phyloP scores from a whole-genome alignment of 2,113 vertebrate genomes.

The Balaeniceps rex region DNA sequence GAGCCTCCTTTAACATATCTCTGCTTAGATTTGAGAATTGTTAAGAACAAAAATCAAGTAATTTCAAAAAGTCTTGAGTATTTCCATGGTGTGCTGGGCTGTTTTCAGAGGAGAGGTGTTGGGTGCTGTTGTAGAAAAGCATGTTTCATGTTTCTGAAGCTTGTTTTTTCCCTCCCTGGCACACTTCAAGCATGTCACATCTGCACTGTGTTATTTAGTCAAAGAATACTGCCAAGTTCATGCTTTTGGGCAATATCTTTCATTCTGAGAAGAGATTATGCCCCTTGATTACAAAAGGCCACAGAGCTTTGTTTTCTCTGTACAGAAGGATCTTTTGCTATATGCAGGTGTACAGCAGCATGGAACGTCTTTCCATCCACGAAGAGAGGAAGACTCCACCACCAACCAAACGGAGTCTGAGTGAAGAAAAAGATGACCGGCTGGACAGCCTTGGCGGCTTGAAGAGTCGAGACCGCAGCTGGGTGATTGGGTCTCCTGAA shows the following conservation, averaged over 20 bases:
- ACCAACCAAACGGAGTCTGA: constrained; percentile 92
- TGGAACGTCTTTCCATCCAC: constrained; percentile 92
- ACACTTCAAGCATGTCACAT: background rate
- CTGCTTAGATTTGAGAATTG: background rate
- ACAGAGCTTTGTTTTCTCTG: background rate
- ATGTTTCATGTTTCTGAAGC: background rate
- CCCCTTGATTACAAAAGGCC: background rate
- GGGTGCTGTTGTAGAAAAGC: background rate
- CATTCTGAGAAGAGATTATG: background rate
- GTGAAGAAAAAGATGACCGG: constrained; percentile 90
- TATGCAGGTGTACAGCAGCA: constrained; percentile 92
- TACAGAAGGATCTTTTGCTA: background rate
- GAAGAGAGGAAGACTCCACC: constrained; percentile 89
- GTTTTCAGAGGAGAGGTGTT: background rate
- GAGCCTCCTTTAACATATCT: background rate
- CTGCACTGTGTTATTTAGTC: background rate
- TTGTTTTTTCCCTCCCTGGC: background rate
- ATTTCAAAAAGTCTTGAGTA: background rate
- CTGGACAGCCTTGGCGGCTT: constrained; percentile 82
- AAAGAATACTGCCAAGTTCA: background rate
- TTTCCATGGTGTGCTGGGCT: background rate
- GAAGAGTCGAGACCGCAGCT: constrained; percentile 86
- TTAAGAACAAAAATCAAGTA: background rate
- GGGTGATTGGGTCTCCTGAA: constrained; percentile 95
- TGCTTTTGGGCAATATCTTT: background rate